Base-by-base conservation (phyloP, 2,888 invertebrate species). In the Drosophila multiciliata region DNA sequence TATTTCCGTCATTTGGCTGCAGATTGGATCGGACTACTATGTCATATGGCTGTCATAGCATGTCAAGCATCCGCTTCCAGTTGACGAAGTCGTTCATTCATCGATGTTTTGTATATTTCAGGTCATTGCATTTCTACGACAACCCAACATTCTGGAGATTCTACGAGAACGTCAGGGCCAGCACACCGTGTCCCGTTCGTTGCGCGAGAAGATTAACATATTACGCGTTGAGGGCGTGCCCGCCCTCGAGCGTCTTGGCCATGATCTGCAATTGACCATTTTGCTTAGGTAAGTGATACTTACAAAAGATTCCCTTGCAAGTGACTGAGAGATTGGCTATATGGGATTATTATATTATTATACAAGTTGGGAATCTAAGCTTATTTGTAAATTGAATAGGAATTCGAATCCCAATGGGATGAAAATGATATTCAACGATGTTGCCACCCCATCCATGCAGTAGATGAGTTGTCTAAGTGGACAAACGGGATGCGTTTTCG, bases 71-170 rank as follows among this genome's bases (percentile, higher is more conserved):
- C 29, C 29, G 29, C 29, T 6, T 29, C 20, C 20, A 23, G 20
- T 23, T 23, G 45, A 8, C 8, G 7, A 23, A 20, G 45, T 45
- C 20, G 20, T 8, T 23, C 8, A 4, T 8, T 23, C 20, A 5
- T 17, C 26, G 26, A 26, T 26, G 5, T 23, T 45, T 45, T 45
- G 45, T 15, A 23, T 23, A 15, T 45, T 45, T 23, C 26, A 96
- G 95, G 98, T 99, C 80, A 98, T 99, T 62, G 97, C 98, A n/a
- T 99, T 99, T 94, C 95, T 99, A 38, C 95, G 98, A 0, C 99
- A 99, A 92, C 97, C 98, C 12, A 98, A 98, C 93, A 98, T 99
- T 89, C 95, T 98, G 93, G 98, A 98, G 89, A 97, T 98, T 80
- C 94, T 99, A 74, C 96, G 96, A 62, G 98, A 97, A 92, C 94